These are phyloP conservation scores for Crotalus viridis DNA, from an alignment of 2,113 vertebrate species.

Conservation along the genomic window DNA sequence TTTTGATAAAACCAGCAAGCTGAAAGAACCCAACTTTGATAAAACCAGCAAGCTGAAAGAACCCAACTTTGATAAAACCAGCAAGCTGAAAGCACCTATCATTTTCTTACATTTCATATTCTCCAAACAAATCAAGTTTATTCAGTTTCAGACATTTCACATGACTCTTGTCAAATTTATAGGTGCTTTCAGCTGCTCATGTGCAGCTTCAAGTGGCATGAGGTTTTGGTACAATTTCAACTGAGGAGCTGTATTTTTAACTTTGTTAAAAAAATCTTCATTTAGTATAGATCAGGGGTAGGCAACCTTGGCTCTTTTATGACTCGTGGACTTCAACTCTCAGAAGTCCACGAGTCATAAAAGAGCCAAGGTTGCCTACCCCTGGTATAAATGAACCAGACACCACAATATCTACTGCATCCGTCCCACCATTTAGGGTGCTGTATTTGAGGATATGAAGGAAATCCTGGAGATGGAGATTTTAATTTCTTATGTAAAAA, in stretches of 20 bases:
- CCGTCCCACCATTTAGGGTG: neutral
- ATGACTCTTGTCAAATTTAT: neutral
- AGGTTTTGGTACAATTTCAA: neutral
- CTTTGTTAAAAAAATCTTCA: neutral
- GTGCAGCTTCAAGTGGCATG: neutral
- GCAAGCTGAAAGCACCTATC: constrained; percentile 27
- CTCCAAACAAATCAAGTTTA: neutral
- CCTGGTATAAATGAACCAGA: neutral
- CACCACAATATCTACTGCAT: neutral
- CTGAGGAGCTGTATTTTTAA: neutral
- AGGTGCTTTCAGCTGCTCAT: neutral
- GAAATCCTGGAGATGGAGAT: neutral
- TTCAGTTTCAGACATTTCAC: neutral
- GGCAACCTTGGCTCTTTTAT: no score
- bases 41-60: constrained; percentile 36
- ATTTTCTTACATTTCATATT: neutral
- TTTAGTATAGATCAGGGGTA: neutral
- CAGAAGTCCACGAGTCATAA: no score
- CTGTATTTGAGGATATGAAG: neutral
- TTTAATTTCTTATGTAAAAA: neutral
- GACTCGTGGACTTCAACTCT: no score
- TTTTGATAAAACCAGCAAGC: constrained; percentile 32
- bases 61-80: constrained; percentile 24
- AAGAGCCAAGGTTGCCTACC: no score
- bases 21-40: constrained; percentile 25